phyloP scores from a whole-genome alignment of 2,888 invertebrate genomes.

The Drosophila falleni region DNA sequence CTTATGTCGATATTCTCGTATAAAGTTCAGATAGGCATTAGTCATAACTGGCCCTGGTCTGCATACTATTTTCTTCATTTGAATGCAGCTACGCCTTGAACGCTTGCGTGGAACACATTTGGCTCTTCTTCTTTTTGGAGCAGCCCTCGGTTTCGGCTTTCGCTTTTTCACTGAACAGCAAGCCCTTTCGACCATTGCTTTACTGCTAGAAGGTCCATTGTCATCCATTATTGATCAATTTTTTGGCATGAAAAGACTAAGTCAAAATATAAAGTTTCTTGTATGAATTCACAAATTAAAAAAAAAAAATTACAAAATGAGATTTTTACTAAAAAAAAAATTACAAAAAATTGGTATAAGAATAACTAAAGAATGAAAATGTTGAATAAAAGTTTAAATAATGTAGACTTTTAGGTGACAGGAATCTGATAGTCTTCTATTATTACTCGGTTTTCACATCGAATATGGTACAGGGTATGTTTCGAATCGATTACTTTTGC shows the following conservation, averaged over 20 bases:
- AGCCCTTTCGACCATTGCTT: not conserved
- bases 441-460: not conserved
- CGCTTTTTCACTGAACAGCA: not conserved
- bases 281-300: no score
- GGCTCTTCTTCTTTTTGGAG: not conserved
- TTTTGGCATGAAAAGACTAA: not conserved
- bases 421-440: not conserved
- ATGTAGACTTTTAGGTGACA: not conserved
- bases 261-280: no score
- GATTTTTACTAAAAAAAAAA: slow-evolving; percentile 1
- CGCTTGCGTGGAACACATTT: not conserved
- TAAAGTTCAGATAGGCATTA: slow-evolving; percentile 54
- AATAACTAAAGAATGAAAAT: not conserved
- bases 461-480: not conserved
- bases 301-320: not conserved
- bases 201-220: not conserved
- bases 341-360: not conserved
- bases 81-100: not conserved
- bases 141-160: not conserved
- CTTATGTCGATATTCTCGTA: slow-evolving; percentile 38
- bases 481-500: not conserved
- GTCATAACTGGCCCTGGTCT: slow-evolving; percentile 26
- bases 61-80: not conserved
- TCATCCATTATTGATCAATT: not conserved
- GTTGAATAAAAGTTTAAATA: not conserved